Evolutionary conservation across 2,113 vertebrate genomes (phyloP).

Genomic region (Mionectes macconnelli): DNA sequence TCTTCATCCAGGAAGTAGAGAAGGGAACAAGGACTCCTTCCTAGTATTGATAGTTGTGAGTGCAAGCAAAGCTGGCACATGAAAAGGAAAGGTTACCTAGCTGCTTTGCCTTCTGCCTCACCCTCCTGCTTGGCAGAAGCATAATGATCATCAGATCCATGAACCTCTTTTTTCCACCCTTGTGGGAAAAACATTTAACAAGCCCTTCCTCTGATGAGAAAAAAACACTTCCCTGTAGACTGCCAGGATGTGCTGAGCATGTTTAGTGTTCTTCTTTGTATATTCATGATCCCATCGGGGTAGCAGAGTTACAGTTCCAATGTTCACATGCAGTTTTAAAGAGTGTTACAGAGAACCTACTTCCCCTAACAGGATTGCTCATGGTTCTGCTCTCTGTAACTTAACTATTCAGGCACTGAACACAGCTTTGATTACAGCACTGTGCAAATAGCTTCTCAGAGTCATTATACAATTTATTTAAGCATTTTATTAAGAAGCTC

Average conservation of each 20-base stretch:
- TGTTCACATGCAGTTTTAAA: background rate
- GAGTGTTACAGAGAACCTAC: background rate
- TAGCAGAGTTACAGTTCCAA: background rate
- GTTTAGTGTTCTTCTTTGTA: background rate
- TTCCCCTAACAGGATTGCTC: background rate
- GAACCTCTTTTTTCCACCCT: background rate
- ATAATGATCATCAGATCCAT: background rate
- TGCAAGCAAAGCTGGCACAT: background rate
- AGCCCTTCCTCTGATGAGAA: background rate
- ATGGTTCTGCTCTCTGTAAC: background rate
- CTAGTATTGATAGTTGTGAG: background rate
- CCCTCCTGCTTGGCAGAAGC: background rate
- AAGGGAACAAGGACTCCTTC: background rate
- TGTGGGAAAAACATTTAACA: background rate
- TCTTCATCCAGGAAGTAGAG: background rate
- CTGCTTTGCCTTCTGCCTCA: background rate
- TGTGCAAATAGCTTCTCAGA: background rate
- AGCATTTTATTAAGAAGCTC: constrained; percentile 49
- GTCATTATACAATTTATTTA: constrained; percentile 8
- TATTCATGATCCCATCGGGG: background rate
- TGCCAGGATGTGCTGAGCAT: background rate
- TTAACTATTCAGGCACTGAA: constrained; percentile 1
- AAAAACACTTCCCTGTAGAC: background rate
- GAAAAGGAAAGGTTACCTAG: background rate
- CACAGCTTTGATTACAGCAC: background rate